These are phyloP conservation scores for Narcine bancroftii DNA, from an alignment of 2,113 vertebrate genomes.

Conservation along the genomic window DNA sequence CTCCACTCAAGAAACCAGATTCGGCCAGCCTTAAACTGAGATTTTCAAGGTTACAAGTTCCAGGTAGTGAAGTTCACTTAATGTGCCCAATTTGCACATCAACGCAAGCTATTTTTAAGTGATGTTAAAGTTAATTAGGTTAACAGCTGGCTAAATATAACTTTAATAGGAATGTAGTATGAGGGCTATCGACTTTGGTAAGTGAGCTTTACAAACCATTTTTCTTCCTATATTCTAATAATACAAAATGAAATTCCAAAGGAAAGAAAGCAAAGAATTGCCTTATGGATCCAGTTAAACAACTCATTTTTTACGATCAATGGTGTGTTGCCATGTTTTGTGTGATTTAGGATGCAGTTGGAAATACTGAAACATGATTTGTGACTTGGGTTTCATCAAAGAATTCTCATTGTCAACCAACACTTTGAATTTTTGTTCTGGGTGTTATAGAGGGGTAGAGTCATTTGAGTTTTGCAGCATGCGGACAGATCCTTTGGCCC, in stretches of 20 bases:
- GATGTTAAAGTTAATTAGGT: neutral
- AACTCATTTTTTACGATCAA: neutral
- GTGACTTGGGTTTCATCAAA: neutral
- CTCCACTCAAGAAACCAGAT: neutral
- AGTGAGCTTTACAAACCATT: neutral
- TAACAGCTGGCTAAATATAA: slow-evolving; percentile 2
- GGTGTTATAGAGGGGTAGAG: too few relatives aligned
- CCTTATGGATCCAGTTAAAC: neutral
- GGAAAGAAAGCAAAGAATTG: neutral
- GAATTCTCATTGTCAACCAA: too few relatives aligned
- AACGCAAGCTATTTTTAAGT: neutral
- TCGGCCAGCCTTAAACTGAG: neutral
- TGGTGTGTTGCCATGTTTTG: neutral
- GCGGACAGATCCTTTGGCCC: too few relatives aligned
- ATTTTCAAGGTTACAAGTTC: neutral
- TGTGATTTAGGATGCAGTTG: neutral
- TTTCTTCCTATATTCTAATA: neutral
- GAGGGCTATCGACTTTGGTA: neutral
- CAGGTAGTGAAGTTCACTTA: neutral
- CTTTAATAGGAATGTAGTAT: neutral
- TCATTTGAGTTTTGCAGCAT: too few relatives aligned
- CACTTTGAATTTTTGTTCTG: too few relatives aligned
- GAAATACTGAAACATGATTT: neutral
- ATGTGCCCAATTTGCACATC: too few relatives aligned
- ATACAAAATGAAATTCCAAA: neutral